These are phyloP conservation scores for Omphaloscelis lunosa DNA, from an alignment of 2,888 invertebrate species.

Conservation along the genomic window DNA sequence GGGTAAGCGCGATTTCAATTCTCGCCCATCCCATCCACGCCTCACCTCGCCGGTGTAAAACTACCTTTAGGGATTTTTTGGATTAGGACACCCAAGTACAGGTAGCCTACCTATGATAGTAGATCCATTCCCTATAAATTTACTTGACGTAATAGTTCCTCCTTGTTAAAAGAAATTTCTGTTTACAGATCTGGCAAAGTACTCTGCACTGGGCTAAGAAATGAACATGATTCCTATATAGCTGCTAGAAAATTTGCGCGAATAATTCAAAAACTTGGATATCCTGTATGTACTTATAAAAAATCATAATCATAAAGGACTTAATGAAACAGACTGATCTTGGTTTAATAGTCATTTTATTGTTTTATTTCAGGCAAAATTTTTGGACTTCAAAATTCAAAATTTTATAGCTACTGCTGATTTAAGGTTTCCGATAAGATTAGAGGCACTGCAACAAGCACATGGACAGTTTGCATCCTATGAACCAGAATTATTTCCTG, in stretches of 20 bases:
- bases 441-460: conserved; percentile 93
- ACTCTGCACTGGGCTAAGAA: conserved; percentile 95
- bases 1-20: no score
- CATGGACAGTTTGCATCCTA: conserved; percentile 96
- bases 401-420: conserved; percentile 95
- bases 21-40: no score
- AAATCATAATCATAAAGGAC: not conserved
- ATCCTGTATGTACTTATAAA: conserved; percentile 90
- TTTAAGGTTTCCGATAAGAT: conserved; percentile 93
- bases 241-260: conserved; percentile 95
- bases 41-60: no score
- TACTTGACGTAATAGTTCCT: no score
- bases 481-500: conserved; percentile 99
- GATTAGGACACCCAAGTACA: no score
- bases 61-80: no score
- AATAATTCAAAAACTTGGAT: conserved; percentile 95
- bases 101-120: no score
- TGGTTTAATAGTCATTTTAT: not conserved
- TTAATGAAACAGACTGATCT: not conserved
- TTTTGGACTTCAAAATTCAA: conserved; percentile 94
- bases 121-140: no score
- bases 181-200: conserved; percentile 93
- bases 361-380: conserved; percentile 91
- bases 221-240: conserved; percentile 94
- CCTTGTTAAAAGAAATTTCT: not conserved